Evolutionary conservation across 2,888 invertebrate genomes (phyloP).

Genomic region (Teinopalpus imperialis): DNA sequence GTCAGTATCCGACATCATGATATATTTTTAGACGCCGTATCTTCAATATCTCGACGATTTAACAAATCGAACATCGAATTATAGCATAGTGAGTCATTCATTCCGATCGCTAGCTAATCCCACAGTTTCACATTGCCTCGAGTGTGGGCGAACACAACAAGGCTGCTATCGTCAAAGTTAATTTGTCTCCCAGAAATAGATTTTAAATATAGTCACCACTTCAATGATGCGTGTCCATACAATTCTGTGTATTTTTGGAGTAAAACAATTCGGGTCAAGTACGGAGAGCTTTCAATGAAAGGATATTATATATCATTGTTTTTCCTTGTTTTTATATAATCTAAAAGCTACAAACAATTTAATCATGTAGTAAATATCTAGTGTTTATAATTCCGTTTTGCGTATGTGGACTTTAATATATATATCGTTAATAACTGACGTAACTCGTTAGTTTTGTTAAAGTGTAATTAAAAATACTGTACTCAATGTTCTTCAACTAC

Average conservation of each 20-base stretch:
- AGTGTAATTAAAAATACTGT: conserved; percentile 11
- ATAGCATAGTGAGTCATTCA: conserved; percentile 63
- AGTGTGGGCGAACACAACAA: conserved; percentile 73
- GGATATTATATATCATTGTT: too few species aligned
- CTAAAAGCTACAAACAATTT: too few species aligned
- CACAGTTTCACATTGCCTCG: conserved; percentile 55
- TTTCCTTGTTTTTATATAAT: too few species aligned
- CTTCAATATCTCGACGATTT: conserved; percentile 44
- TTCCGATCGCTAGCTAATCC: conserved; percentile 50
- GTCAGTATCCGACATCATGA: conserved; percentile 21
- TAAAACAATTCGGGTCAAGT: conserved; percentile 45
- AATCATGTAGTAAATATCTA: too few species aligned
- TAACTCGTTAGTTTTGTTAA: not conserved
- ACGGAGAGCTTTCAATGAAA: conserved; percentile 21
- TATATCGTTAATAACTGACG: not conserved
- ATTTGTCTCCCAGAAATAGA: conserved; percentile 54
- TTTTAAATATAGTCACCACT: conserved; percentile 52
- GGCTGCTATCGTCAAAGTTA: conserved; percentile 67
- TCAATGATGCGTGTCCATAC: conserved; percentile 33
- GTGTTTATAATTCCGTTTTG: too few species aligned
- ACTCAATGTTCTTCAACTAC: too few species aligned
- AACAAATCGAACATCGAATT: conserved; percentile 67
- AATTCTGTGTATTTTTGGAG: conserved; percentile 33
- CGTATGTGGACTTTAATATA: not conserved
- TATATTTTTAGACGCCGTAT: conserved; percentile 47